These are phyloP conservation scores for Timandra comae DNA, from an alignment of 2,888 invertebrate species.

Conservation along the genomic window DNA sequence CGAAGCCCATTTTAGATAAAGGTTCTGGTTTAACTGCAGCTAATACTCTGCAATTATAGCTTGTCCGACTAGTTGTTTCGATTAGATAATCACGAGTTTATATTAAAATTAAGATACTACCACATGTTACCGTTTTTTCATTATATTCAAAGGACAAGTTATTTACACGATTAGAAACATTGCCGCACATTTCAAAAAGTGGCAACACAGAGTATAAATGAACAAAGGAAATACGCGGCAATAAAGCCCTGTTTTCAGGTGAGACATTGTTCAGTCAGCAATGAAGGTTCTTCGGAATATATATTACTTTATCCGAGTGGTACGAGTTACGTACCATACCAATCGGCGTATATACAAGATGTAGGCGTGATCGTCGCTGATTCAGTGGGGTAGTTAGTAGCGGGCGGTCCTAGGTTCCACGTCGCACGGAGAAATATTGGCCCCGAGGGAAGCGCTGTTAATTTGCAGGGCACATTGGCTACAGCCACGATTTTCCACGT, in stretches of 20 bases:
- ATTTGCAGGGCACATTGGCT: conserved; percentile 66
- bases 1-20: conserved; percentile 47
- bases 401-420: conserved; percentile 70
- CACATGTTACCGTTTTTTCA: conserved; percentile 7
- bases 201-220: no score
- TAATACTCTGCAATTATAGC: conserved; percentile 36
- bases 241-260: conserved; percentile 28
- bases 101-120: conserved; percentile 17
- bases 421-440: conserved; percentile 72
- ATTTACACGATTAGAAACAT: neutral
- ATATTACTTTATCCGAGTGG: conserved; percentile 63
- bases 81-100: conserved; percentile 19
- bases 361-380: conserved; percentile 76
- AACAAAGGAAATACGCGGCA: neutral
- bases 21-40: conserved; percentile 36
- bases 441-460: conserved; percentile 68
- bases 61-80: conserved; percentile 33
- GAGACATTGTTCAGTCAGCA: conserved; percentile 51
- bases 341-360: conserved; percentile 73
- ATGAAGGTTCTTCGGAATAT: conserved; percentile 48
- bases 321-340: conserved; percentile 60
- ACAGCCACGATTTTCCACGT: conserved; percentile 64
- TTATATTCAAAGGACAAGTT: conserved; percentile 3
- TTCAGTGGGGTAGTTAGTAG: conserved; percentile 74
- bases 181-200: neutral